Conservation (phyloP, 2,797 vertebrate species). For the Arvicola amphibius region DNA sequence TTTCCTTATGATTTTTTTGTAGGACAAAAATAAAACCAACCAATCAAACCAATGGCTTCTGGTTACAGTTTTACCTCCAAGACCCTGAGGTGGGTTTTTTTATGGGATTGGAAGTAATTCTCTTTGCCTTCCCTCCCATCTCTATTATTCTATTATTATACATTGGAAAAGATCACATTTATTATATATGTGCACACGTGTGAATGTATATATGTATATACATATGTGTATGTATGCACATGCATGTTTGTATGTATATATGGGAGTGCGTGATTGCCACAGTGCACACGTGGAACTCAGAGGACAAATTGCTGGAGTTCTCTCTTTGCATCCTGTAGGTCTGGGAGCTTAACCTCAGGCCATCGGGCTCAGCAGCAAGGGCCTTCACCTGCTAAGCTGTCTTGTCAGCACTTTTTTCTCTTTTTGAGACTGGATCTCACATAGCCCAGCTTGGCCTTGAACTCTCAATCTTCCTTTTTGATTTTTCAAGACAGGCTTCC, state of each 20-base stretch:
- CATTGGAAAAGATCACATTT: background rate
- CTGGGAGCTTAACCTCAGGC: background rate
- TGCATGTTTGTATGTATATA: background rate
- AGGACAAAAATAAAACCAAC: background rate
- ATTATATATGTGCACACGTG: too few species aligned
- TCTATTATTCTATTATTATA: background rate
- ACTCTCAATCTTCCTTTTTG: too few species aligned
- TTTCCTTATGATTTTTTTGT: background rate
- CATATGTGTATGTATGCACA: background rate
- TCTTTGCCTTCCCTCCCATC: background rate
- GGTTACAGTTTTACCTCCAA: slow-evolving; percentile 66
- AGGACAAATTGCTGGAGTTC: background rate
- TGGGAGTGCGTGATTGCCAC: background rate
- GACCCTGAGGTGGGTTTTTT: slow-evolving; percentile 53
- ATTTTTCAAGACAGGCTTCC: too few species aligned
- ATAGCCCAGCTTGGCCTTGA: background rate
- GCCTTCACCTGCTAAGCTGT: background rate
- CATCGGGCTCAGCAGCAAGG: background rate
- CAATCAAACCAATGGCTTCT: background rate
- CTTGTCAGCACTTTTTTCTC: background rate
- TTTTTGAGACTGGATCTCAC: background rate
- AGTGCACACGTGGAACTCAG: background rate
- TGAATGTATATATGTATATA: background rate
- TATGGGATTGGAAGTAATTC: slow-evolving; percentile 73
- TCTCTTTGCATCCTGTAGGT: background rate